Base-by-base conservation (phyloP, 2,113 vertebrate genomes). In the Lutjanus erythropterus region DNA sequence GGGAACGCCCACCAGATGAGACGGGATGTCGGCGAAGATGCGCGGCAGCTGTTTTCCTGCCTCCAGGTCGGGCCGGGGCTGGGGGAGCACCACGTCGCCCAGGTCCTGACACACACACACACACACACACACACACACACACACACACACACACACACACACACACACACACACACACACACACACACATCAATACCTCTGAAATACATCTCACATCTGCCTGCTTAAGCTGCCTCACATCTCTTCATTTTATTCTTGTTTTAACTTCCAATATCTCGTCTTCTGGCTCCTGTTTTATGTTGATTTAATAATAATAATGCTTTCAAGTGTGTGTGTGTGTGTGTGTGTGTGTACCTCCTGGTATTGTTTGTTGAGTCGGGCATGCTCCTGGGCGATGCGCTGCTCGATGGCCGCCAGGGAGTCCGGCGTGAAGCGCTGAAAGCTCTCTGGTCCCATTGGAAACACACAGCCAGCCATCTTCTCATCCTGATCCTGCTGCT, bases 401-500 rank as follows among this genome's bases (percentile, higher is more conserved):
- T 91, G 91, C 83, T 93, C 92, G 83, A 93, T 92, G 85, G 89
- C 91, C 42, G 81, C 88, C 92, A 93, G 91, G 80, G 92, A 92
- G 91, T 93, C 92, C 85, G 83, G 91, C 83, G 91, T 93, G 92
- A 93, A 93, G 83, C 90, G 89, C 88, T 93, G 91, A 86, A 93
- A 92, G 88, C 90, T 92, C 90, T 93, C 92, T 84, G 91, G 92
- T 89, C 92, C 92, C 91, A 92, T 86, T 91, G 92, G 92, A 92
- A 93, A 93, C 92, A 92, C 91, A 90, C 81, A 92, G 90, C 73
- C 90, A 71, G 92, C 90, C 92, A 93, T 93, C 90, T 93, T 93
- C 86, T 92, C 92, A 93, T 93, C 92, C 91, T 93, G 92, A 92
- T 89, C 89, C 86, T 87, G 88, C 88, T 92, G 88, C 88, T 84